Evolutionary conservation across 2,113 vertebrate genomes (phyloP).

Genomic region (Antechinus stuartii): DNA sequence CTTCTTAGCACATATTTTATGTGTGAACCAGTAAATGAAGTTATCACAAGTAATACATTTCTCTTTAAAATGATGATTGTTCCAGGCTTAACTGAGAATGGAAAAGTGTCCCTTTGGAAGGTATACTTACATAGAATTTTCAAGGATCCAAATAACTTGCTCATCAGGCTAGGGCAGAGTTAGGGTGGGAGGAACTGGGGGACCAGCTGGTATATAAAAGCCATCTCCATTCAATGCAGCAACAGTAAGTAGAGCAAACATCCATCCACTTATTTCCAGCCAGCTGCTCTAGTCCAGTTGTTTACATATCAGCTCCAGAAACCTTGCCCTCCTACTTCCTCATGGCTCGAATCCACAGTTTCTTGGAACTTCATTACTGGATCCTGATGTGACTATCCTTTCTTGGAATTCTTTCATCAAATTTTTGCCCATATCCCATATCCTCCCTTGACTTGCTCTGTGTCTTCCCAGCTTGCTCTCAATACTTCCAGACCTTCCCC

Average conservation of each 20-base stretch:
- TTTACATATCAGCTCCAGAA: neutral
- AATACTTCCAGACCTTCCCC: neutral
- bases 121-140: neutral
- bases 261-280: neutral
- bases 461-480: neutral
- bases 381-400: neutral
- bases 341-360: neutral
- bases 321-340: neutral
- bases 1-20: conserved; percentile 55
- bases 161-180: neutral
- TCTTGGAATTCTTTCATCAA: neutral
- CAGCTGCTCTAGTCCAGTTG: neutral
- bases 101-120: conserved; percentile 23
- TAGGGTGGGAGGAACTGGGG: neutral
- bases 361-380: neutral
- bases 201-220: neutral
- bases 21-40: conserved; percentile 49
- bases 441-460: neutral
- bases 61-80: conserved; percentile 48
- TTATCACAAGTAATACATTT: conserved; percentile 35
- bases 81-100: conserved; percentile 22
- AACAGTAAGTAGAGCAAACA: neutral
- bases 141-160: neutral
- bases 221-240: neutral
- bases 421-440: neutral